A percentile compares a stretch with the other conserved stretches of the same genome.
These are phyloP conservation scores for Eueremaeus valkanovi DNA, from an alignment of 2,888 invertebrate species.

Conservation along the genomic window DNA sequence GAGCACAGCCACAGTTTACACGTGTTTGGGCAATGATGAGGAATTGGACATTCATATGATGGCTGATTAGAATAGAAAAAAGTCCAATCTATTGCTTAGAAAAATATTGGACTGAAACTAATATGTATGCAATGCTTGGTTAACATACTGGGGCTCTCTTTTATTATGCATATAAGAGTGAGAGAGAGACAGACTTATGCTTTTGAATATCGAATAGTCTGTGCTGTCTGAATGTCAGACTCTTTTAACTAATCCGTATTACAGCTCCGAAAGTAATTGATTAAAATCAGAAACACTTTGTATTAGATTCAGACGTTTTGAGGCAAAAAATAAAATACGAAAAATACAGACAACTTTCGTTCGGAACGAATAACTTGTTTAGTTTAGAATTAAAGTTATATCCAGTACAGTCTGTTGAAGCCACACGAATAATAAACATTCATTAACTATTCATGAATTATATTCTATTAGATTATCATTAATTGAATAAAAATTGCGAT, in stretches of 20 bases:
- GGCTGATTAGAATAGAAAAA: too few relatives aligned
- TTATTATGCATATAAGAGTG: constrained; percentile 1
- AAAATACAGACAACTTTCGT: not conserved
- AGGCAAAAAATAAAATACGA: not conserved
- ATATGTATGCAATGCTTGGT: not conserved
- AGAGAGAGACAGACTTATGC: too few relatives aligned
- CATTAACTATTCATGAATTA: not conserved
- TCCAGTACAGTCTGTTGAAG: not conserved
- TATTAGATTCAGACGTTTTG: not conserved
- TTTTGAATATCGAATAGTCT: not conserved
- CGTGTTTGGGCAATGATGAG: not conserved
- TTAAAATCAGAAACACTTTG: not conserved
- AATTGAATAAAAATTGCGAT: not conserved
- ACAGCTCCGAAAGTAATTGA: not conserved
- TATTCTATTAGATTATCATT: not conserved
- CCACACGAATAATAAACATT: too few relatives aligned
- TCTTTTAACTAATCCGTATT: not conserved
- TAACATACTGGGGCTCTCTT: not conserved
- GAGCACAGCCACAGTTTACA: not conserved
- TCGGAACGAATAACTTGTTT: not conserved
- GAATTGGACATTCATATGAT: not conserved
- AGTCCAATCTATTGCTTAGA: too few relatives aligned
- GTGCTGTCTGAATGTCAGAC: not conserved
- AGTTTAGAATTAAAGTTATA: not conserved
- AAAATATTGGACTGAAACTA: not conserved